These are phyloP conservation scores for Lagodon rhomboides DNA, from an alignment of 2,797 vertebrate species.

Conservation along the genomic window DNA sequence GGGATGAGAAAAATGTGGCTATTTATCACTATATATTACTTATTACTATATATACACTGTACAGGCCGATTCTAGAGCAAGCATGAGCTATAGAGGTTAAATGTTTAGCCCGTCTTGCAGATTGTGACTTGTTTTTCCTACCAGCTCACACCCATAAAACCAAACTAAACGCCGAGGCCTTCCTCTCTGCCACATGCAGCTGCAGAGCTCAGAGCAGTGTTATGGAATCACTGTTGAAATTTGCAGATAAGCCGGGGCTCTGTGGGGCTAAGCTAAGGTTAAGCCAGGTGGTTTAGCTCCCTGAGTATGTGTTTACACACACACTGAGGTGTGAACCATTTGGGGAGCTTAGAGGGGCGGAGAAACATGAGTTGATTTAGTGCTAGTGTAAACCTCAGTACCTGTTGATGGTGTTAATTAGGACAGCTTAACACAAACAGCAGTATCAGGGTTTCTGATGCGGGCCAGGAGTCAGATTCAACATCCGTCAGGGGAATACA, in stretches of 20 bases:
- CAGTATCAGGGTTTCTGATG: conserved; percentile 33
- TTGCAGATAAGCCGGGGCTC: conserved; percentile 80
- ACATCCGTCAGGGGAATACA: conserved; percentile 19
- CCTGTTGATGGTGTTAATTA: conserved; percentile 78
- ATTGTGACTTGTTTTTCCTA: background rate
- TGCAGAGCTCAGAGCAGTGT: conserved; percentile 52
- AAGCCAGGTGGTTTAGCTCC: conserved; percentile 80
- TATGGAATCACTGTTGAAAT: conserved; percentile 84
- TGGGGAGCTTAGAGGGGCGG: conserved; percentile 76
- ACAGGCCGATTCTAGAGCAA: too few species aligned
- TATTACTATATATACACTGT: too few species aligned
- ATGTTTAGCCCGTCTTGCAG: background rate
- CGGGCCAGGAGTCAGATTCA: conserved; percentile 27
- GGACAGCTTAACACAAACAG: conserved; percentile 67
- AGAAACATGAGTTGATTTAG: conserved; percentile 77
- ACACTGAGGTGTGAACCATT: conserved; percentile 82
- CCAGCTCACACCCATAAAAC: background rate
- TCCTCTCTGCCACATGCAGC: conserved; percentile 47
- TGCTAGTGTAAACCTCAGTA: conserved; percentile 72
- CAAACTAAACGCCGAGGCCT: conserved; percentile 6
- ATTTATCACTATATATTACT: background rate
- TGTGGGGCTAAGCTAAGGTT: conserved; percentile 75
- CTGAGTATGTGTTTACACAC: conserved; percentile 79
- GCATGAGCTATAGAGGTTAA: background rate
- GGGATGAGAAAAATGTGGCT: background rate